These are phyloP conservation scores for Bibio marci DNA, from an alignment of 2,888 invertebrate species.

Conservation along the genomic window DNA sequence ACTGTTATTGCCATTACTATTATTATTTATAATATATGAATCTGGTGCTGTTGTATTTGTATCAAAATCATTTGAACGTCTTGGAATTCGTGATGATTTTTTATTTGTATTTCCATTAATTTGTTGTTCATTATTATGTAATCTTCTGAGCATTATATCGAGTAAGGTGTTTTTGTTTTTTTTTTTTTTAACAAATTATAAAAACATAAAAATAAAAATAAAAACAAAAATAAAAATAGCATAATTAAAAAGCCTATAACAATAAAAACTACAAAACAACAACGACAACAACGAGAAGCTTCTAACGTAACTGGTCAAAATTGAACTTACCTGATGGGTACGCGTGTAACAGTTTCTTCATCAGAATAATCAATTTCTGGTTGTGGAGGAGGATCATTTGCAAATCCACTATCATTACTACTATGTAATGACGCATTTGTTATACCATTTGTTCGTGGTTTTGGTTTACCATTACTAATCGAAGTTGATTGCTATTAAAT, in stretches of 20 bases:
- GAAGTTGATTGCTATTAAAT: neutral
- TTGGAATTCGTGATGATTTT: conserved; percentile 2
- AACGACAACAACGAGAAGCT: neutral
- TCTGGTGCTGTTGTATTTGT: conserved; percentile 3
- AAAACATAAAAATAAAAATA: conserved; percentile 2
- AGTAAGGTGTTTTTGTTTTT: neutral
- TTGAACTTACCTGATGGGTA: conserved; percentile 31
- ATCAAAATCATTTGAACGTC: neutral
- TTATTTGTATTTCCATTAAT: conserved; percentile 1
- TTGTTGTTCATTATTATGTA: neutral
- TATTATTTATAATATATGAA: too few species aligned
- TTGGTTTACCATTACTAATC: conserved; percentile 9
- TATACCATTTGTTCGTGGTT: conserved; percentile 25
- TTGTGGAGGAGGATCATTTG: conserved; percentile 71
- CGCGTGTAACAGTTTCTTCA: conserved; percentile 55
- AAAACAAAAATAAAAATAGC: neutral
- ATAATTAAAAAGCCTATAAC: neutral
- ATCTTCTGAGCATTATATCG: too few species aligned
- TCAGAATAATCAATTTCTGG: conserved; percentile 84
- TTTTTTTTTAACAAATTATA: neutral
- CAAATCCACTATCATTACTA: conserved; percentile 83
- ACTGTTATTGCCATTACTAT: too few species aligned
- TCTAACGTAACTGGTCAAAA: neutral
- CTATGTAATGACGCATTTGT: conserved; percentile 70
- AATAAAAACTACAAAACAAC: neutral